Evolutionary conservation across 2,888 invertebrate genomes (phyloP).

Genomic region (Drepanosiphum platanoidis): DNA sequence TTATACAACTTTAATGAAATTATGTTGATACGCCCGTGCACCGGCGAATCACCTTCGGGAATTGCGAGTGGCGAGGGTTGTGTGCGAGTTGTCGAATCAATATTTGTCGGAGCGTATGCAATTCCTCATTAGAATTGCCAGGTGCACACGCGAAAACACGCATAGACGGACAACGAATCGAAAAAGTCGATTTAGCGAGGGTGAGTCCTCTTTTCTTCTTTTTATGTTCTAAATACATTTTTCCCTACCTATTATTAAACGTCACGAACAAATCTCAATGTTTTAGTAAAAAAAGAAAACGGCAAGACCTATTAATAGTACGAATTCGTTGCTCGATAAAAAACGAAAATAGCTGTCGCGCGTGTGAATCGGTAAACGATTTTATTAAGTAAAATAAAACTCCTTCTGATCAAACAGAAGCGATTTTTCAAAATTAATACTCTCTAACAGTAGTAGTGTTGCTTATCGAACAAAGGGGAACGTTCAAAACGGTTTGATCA

Average conservation of each 20-base stretch:
- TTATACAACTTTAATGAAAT: not conserved
- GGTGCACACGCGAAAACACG: not conserved
- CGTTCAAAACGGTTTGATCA: no score
- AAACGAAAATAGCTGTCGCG: not conserved
- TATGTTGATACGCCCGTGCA: not conserved
- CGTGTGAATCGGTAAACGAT: not conserved
- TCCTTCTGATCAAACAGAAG: not conserved
- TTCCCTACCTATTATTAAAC: not conserved
- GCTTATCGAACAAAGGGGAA: not conserved
- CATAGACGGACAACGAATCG: not conserved
- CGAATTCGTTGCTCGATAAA: not conserved
- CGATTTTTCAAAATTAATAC: no score
- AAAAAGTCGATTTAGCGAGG: not conserved
- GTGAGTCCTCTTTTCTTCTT: not conserved
- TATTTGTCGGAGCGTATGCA: not conserved
- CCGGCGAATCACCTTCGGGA: not conserved
- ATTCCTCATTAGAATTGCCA: not conserved
- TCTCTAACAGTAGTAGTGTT: not conserved
- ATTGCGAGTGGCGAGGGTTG: not conserved
- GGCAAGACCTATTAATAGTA: no score
- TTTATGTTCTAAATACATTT: not conserved
- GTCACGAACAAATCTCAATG: not conserved
- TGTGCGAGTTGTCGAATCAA: not conserved
- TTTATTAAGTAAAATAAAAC: not conserved
- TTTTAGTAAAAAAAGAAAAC: no score